Evolutionary conservation across 2,888 invertebrate genomes (phyloP).

Genomic region (Pomacea canaliculata): DNA sequence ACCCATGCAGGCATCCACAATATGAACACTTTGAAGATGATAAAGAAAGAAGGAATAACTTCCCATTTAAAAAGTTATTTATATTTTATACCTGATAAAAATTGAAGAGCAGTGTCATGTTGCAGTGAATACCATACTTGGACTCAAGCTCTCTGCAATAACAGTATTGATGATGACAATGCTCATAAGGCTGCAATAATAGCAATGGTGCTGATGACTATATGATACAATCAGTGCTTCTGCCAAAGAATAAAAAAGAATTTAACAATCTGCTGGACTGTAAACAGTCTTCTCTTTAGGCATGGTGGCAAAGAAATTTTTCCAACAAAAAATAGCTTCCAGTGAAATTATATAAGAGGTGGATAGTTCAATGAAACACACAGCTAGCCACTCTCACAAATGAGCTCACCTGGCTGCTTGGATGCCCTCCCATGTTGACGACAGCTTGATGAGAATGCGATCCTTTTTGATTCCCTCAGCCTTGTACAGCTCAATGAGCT

Average conservation of each 20-base stretch:
- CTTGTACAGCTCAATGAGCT: slow-evolving; percentile 89
- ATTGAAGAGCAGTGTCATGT: slow-evolving; percentile 95
- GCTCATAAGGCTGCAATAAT: neutral
- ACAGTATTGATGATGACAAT: slow-evolving; percentile 10
- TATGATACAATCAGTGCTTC: too few species aligned
- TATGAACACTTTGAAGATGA: too few species aligned
- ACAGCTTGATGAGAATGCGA: slow-evolving; percentile 94
- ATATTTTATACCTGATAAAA: slow-evolving; percentile 79
- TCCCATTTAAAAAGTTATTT: neutral
- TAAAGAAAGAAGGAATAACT: neutral
- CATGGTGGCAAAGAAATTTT: neutral
- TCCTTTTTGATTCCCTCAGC: slow-evolving; percentile 90
- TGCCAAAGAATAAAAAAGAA: neutral
- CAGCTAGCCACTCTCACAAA: slow-evolving; percentile 48
- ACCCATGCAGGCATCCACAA: too few species aligned
- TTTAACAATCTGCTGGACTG: neutral
- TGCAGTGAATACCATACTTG: slow-evolving; percentile 95
- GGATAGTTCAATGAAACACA: neutral
- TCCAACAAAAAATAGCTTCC: neutral
- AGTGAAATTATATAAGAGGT: neutral
- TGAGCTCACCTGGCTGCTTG: slow-evolving; percentile 88
- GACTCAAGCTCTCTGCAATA: slow-evolving; percentile 84
- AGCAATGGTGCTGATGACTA: too few species aligned
- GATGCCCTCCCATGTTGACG: slow-evolving; percentile 99
- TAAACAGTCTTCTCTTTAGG: neutral